These are phyloP conservation scores for Syngnathus typhle DNA, from an alignment of 2,113 vertebrate species.

Conservation along the genomic window DNA sequence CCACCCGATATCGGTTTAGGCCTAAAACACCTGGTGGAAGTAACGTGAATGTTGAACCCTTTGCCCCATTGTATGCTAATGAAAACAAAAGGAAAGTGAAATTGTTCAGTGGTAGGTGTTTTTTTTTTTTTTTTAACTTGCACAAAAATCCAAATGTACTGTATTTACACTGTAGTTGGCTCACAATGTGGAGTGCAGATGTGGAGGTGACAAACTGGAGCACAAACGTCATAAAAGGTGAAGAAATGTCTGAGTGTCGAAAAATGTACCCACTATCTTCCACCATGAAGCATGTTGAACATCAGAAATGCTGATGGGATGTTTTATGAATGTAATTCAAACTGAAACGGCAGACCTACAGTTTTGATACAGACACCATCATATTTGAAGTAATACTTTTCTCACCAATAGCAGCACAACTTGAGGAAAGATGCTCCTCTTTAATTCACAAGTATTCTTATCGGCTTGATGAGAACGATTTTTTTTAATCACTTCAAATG, in stretches of 20 bases:
- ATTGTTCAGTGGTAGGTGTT: no score
- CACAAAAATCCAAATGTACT: constrained; percentile 66
- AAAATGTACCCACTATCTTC: not conserved
- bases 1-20: constrained; percentile 10
- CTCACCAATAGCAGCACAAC: constrained; percentile 53
- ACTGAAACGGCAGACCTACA: not conserved
- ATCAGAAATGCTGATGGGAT: not conserved
- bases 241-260: not conserved
- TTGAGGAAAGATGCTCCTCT: constrained; percentile 28
- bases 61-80: not conserved
- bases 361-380: constrained; percentile 3
- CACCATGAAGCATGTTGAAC: not conserved
- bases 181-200: constrained; percentile 6
- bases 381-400: not conserved
- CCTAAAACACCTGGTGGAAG: not conserved
- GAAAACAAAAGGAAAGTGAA: not conserved
- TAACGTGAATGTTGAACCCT: not conserved
- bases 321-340: constrained; percentile 1
- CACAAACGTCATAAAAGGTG: not conserved
- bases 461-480: not conserved
- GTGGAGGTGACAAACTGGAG: constrained; percentile 8
- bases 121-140: constrained; percentile 50
- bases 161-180: constrained; percentile 51
- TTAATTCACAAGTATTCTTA: constrained; percentile 33
- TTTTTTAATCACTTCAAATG: constrained; percentile 47